Base-by-base conservation (phyloP, 2,888 invertebrate species). In the Perdita meconis region DNA sequence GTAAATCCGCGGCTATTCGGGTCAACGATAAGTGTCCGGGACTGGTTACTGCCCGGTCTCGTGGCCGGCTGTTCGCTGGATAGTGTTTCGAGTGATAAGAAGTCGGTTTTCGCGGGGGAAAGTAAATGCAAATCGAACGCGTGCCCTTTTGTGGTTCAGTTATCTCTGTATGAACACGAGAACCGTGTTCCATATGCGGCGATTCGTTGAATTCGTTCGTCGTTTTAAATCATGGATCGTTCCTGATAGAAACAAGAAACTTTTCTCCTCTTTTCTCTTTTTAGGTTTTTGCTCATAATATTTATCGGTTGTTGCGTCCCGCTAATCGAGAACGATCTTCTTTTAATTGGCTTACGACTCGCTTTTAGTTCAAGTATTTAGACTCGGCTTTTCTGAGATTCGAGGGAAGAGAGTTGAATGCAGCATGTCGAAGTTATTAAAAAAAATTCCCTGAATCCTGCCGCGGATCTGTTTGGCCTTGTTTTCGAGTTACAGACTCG, bases 1-100 rank as follows among this genome's bases (percentile, higher is more conserved):
- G 74, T 82, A 82, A 79, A 81, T 77, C 76, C 70, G 68, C 66
- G 53, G 76, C 69, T 81, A 82, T 82, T 81, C 70, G 34, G 81
- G 82, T 77, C 82, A 74, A 65, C 67, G 82, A 82, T 82, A 82
- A 82, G 76, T 73, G 69, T 75, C 78, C 78, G 72, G 47, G 63
- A n/a, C 66, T 63, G 71, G 70, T 68, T 60, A 47, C 67, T 26
- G 59, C 42, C 30, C 30, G 61, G 30, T 47, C 47, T 47, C 64
- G 53, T 66, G 73, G 66, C 50, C 34, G 12, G 63, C 22, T 26
- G 30, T 22, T 36, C 34, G 61, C 38, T 30, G 16, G 57, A 40
- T 50, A 34, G 44, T 66, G 57, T 65, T 81, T 70, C 2, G 44
- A 44, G 53, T 68, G 80, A 81, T 82, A 82, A 81, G 81, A 53